Conservation (phyloP, 2,888 invertebrate species). For the Liodrosophila aerea region DNA sequence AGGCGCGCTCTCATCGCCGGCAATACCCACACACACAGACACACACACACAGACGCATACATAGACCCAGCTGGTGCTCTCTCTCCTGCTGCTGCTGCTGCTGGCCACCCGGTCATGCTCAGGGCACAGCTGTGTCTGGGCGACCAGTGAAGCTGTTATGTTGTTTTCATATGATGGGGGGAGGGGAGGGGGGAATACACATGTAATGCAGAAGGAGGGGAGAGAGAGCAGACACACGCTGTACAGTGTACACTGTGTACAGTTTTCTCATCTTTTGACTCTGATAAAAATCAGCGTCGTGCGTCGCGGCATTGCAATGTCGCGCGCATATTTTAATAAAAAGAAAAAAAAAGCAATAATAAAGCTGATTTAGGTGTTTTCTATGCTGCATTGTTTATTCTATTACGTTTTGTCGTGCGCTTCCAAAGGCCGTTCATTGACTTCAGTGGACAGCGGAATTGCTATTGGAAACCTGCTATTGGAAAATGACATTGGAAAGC, state of each 20-base stretch:
- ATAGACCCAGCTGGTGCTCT: neutral
- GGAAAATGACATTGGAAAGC: slow-evolving; percentile 39
- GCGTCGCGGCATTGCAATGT: slow-evolving; percentile 58
- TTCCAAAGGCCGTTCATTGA: slow-evolving; percentile 73
- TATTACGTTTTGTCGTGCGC: slow-evolving; percentile 34
- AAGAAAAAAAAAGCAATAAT: slow-evolving; percentile 18
- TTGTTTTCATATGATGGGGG: slow-evolving; percentile 42
- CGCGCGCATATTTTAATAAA: slow-evolving; percentile 50
- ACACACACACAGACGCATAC: slow-evolving; percentile 39
- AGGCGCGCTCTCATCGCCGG: slow-evolving; percentile 26
- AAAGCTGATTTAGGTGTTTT: slow-evolving; percentile 36
- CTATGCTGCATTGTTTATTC: slow-evolving; percentile 35
- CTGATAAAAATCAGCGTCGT: slow-evolving; percentile 56
- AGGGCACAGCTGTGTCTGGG: slow-evolving; percentile 58
- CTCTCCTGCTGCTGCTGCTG: slow-evolving; percentile 47
- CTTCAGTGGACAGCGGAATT: slow-evolving; percentile 34
- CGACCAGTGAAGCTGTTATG: slow-evolving; percentile 32
- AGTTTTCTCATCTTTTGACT: slow-evolving; percentile 62
- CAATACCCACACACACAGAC: slow-evolving; percentile 38
- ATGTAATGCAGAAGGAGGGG: slow-evolving; percentile 3
- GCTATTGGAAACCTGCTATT: no score
- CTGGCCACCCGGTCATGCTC: slow-evolving; percentile 20
- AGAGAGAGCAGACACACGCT: slow-evolving; percentile 11
- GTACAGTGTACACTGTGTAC: slow-evolving; percentile 45
- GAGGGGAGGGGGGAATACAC: neutral